Conservation (phyloP, 2,888 invertebrate genomes). For the Marasmarcha lunaedactyla region DNA sequence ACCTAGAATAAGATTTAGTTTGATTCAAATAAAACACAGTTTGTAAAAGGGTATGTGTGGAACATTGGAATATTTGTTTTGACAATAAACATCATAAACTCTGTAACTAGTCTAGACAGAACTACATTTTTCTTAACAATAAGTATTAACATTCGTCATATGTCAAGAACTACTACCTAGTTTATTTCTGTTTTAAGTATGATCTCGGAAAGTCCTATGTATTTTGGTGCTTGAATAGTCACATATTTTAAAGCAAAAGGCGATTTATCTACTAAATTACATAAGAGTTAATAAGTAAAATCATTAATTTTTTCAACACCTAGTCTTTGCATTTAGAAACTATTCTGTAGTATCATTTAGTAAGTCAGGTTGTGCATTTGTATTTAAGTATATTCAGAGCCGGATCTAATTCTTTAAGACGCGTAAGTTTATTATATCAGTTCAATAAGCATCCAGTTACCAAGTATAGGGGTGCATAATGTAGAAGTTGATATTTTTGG, state of each 20-base stretch:
- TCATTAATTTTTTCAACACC: constrained; percentile 8
- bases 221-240: constrained; percentile 44
- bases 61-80: too few species aligned
- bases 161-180: background rate
- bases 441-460: background rate
- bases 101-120: too few species aligned
- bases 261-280: too few species aligned
- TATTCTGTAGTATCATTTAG: background rate
- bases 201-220: background rate
- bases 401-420: background rate
- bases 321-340: constrained; percentile 35
- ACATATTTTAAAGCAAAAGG: constrained; percentile 14
- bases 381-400: background rate
- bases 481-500: constrained; percentile 1
- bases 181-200: background rate
- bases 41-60: too few species aligned
- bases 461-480: constrained; percentile 1
- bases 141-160: too few species aligned
- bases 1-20: constrained; percentile 24
- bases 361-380: background rate
- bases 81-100: too few species aligned
- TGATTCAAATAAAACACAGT: too few species aligned
- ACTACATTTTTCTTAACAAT: too few species aligned
- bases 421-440: background rate
- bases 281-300: background rate